Conservation (phyloP, 2,888 invertebrate genomes). For the Stratiomys singularior region DNA sequence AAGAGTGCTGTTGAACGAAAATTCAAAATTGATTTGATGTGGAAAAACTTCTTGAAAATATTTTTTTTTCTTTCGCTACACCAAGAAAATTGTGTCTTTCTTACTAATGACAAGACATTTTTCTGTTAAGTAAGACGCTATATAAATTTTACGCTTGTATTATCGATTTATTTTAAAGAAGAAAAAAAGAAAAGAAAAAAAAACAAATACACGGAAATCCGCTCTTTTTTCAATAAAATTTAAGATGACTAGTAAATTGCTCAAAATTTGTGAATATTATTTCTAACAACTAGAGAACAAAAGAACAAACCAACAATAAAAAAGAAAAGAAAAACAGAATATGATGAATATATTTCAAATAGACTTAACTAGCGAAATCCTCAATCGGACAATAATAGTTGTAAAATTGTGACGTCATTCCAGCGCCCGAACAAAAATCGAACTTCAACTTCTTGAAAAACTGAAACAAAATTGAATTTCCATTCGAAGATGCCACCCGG, state of each 20-base stretch:
- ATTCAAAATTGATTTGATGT: slow-evolving; percentile 51
- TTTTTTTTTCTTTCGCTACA: slow-evolving; percentile 48
- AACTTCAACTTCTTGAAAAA: slow-evolving; percentile 67
- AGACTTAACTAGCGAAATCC: slow-evolving; percentile 1
- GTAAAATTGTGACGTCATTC: slow-evolving; percentile 61
- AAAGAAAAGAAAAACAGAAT: slow-evolving; percentile 54
- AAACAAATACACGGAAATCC: slow-evolving; percentile 35
- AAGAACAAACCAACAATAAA: neutral
- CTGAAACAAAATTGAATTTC: slow-evolving; percentile 55
- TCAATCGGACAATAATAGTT: slow-evolving; percentile 32
- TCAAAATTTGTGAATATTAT: slow-evolving; percentile 52
- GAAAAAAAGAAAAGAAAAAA: no score
- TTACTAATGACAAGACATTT: slow-evolving; percentile 44
- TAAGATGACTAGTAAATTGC: slow-evolving; percentile 43
- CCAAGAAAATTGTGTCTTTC: slow-evolving; percentile 46
- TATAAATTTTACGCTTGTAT: slow-evolving; percentile 29
- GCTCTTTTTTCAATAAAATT: slow-evolving; percentile 51
- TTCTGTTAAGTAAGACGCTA: slow-evolving; percentile 31
- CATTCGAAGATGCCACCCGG: slow-evolving; percentile 13
- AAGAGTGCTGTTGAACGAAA: slow-evolving; percentile 48
- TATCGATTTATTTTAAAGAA: slow-evolving; percentile 20
- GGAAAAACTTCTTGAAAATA: slow-evolving; percentile 66
- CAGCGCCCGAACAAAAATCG: slow-evolving; percentile 68
- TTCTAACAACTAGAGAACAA: slow-evolving; percentile 34
- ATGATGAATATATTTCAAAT: slow-evolving; percentile 49